Percentiles rank a stretch among this genome's conserved stretches.
These are phyloP conservation scores for Alethe diademata DNA, from an alignment of 2,113 vertebrate genomes.

Conservation along the genomic window DNA sequence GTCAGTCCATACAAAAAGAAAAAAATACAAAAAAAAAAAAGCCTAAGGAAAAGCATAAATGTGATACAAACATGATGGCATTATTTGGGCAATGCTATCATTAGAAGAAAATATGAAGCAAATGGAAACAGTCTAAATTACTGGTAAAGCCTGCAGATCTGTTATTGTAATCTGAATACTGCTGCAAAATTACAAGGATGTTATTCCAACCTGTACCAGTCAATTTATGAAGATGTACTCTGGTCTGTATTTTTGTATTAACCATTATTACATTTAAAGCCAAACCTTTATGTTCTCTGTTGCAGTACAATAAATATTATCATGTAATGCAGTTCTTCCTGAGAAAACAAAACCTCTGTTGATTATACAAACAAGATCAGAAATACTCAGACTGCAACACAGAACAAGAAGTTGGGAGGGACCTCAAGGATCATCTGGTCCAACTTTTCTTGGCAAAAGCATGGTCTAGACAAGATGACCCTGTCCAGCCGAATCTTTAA, in stretches of 20 bases:
- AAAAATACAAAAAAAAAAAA: no score
- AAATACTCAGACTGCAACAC: not conserved
- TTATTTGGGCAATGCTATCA: not conserved
- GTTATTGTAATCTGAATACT: not conserved
- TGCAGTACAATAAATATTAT: not conserved
- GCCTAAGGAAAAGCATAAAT: not conserved
- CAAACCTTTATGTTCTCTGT: not conserved
- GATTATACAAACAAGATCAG: not conserved
- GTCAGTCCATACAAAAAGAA: not conserved
- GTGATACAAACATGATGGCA: not conserved
- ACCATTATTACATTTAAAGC: not conserved
- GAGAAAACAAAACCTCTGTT: not conserved
- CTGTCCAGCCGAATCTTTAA: not conserved
- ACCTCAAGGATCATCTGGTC: not conserved
- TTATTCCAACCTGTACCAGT: not conserved
- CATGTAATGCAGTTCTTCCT: not conserved
- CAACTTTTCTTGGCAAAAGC: not conserved
- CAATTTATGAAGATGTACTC: not conserved
- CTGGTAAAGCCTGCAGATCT: not conserved
- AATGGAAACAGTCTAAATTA: not conserved
- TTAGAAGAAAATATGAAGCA: not conserved
- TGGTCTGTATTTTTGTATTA: not conserved
- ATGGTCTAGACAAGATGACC: not conserved
- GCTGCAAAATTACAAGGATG: not conserved
- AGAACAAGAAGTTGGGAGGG: not conserved